Conservation (phyloP, 2,888 invertebrate species). For the Psococerastis gibbosa region DNA sequence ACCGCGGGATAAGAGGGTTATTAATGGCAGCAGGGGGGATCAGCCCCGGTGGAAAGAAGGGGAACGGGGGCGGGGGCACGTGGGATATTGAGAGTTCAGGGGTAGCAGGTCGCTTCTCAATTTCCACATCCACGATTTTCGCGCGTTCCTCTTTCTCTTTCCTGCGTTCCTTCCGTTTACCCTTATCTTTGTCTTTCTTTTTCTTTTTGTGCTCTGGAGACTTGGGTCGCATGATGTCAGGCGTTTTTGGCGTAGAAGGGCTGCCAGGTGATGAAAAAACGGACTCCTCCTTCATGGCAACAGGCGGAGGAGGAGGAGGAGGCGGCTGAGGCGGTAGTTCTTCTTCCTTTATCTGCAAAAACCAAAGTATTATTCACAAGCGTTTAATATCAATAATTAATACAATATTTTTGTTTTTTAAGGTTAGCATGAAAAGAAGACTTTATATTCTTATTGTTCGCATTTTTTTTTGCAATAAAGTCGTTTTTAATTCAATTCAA, state of each 20-base stretch:
- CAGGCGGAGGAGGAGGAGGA: neutral
- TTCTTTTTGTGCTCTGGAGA: constrained; percentile 27
- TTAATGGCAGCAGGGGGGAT: constrained; percentile 26
- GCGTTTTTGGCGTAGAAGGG: constrained; percentile 35
- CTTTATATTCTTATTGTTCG: too few relatives aligned
- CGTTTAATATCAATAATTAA: too few relatives aligned
- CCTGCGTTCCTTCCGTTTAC: constrained; percentile 17
- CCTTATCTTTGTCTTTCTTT: constrained; percentile 27
- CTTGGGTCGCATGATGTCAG: constrained; percentile 30
- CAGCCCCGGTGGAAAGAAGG: constrained; percentile 31
- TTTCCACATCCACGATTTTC: constrained; percentile 11
- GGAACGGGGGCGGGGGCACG: constrained; percentile 23
- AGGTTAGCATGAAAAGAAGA: too few relatives aligned
- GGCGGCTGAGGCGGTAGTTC: neutral
- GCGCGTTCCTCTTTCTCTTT: constrained; percentile 15
- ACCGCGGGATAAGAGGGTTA: constrained; percentile 31
- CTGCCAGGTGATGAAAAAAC: constrained; percentile 34
- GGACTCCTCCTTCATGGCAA: constrained; percentile 13
- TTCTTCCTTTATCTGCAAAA: too few relatives aligned
- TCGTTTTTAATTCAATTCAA: too few relatives aligned
- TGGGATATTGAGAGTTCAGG: constrained; percentile 1
- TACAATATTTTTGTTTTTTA: too few relatives aligned
- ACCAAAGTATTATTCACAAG: too few relatives aligned
- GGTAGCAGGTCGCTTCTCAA: neutral
- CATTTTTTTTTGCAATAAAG: too few relatives aligned